These are phyloP conservation scores for Lasioglossum figueresi DNA, from an alignment of 2,888 invertebrate genomes.

Conservation along the genomic window DNA sequence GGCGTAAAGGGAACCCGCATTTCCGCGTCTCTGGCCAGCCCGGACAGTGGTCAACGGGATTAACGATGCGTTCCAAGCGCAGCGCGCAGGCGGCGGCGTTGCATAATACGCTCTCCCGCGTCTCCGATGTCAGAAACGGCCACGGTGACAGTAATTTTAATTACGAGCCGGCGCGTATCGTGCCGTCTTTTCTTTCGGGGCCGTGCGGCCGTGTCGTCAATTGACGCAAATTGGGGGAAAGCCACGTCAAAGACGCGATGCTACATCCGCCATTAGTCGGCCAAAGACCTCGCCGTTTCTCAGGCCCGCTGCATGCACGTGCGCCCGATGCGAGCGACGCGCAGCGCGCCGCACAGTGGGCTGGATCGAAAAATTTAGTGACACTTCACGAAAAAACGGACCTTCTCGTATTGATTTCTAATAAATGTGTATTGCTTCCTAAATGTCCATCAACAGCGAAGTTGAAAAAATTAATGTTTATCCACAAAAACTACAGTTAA, in stretches of 20 bases:
- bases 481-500: too few relatives aligned
- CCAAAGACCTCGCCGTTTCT: slow-evolving; percentile 65
- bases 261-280: slow-evolving; percentile 69
- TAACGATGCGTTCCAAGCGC: slow-evolving; percentile 61
- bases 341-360: too few relatives aligned
- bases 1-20: slow-evolving; percentile 43
- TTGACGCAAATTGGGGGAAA: slow-evolving; percentile 75
- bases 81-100: slow-evolving; percentile 52
- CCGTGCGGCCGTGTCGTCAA: slow-evolving; percentile 60
- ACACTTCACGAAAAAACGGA: too few relatives aligned
- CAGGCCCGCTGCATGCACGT: slow-evolving; percentile 47
- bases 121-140: slow-evolving; percentile 51
- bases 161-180: slow-evolving; percentile 53
- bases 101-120: slow-evolving; percentile 59
- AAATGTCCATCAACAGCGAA: too few relatives aligned
- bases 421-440: too few relatives aligned
- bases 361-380: too few relatives aligned
- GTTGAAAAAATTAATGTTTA: too few relatives aligned
- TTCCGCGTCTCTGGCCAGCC: slow-evolving; percentile 37
- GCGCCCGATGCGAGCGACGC: slow-evolving; percentile 30
- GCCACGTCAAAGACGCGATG: slow-evolving; percentile 56
- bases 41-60: slow-evolving; percentile 60
- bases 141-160: slow-evolving; percentile 71
- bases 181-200: slow-evolving; percentile 40
- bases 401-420: too few relatives aligned